Evolutionary conservation across 1,140 invertebrate genomes (phyloP).

Genomic region (Sweltsa coloradensis): DNA sequence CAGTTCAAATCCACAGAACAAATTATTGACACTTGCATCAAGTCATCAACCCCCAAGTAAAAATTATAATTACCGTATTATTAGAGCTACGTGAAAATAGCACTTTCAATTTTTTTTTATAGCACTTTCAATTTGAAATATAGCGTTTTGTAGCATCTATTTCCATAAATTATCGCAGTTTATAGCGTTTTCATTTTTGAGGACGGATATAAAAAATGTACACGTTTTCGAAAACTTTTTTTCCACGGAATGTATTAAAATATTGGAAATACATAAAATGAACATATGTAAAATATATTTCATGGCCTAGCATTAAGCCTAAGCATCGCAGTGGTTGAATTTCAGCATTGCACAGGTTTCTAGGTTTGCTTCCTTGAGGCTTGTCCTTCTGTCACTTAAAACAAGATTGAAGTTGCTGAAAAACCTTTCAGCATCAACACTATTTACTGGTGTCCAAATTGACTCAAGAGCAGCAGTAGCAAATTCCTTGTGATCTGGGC

Average conservation of each 20-base stretch:
- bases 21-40: too few relatives aligned
- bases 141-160: too few relatives aligned
- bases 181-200: constrained; percentile 1
- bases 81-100: too few relatives aligned
- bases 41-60: too few relatives aligned
- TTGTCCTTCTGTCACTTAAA: constrained; percentile 1
- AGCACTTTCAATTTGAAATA: too few relatives aligned
- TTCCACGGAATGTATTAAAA: background rate
- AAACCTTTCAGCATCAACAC: constrained; percentile 1
- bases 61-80: too few relatives aligned
- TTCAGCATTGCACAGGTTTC: constrained; percentile 1
- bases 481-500: background rate
- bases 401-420: background rate
- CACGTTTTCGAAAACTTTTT: background rate
- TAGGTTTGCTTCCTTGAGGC: background rate
- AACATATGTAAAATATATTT: background rate
- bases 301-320: background rate
- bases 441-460: constrained; percentile 1
- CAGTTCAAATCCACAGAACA: too few relatives aligned
- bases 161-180: too few relatives aligned
- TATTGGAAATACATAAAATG: background rate
- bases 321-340: background rate
- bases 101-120: too few relatives aligned
- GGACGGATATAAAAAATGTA: background rate
- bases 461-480: background rate